phyloP scores from a whole-genome alignment of 64 coral and sea anemone species.

The Astreopora myriophthalma region DNA sequence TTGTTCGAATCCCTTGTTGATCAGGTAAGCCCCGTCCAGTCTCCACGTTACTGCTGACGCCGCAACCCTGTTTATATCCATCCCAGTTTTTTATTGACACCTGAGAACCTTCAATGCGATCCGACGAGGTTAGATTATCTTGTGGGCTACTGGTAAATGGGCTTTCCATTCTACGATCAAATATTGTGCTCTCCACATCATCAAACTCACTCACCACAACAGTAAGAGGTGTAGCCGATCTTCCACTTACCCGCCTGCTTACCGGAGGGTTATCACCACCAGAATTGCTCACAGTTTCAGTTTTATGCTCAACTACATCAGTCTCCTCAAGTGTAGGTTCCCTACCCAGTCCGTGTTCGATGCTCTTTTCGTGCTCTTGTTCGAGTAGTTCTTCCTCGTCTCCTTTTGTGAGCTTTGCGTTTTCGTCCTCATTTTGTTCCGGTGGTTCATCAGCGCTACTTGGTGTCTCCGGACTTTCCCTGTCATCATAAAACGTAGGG shows the following conservation, averaged over 20 bases:
- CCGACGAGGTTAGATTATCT: neutral
- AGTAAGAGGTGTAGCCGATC: slow-evolving; percentile 62
- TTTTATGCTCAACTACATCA: neutral
- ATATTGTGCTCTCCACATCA: slow-evolving; percentile 75
- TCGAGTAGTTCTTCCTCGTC: neutral
- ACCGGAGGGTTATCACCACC: neutral
- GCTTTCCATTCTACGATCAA: slow-evolving; percentile 50
- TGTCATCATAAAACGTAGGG: slow-evolving; percentile 46
- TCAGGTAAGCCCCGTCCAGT: neutral
- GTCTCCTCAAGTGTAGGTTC: neutral
- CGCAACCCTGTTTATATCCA: neutral
- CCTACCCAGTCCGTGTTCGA: neutral
- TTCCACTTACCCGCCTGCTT: slow-evolving; percentile 74
- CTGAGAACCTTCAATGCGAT: neutral
- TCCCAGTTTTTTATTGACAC: slow-evolving; percentile 8
- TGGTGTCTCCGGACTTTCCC: neutral
- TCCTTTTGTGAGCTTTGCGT: neutral
- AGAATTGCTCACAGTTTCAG: neutral
- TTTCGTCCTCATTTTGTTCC: neutral
- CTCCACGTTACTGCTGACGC: neutral
- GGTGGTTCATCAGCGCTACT: neutral
- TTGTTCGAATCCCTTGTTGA: neutral
- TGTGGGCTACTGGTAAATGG: slow-evolving; percentile 26
- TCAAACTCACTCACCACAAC: slow-evolving; percentile 63
- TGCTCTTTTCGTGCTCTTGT: neutral